These are phyloP conservation scores for Bombus breviceps DNA, from an alignment of 1,140 invertebrate species.

Conservation along the genomic window DNA sequence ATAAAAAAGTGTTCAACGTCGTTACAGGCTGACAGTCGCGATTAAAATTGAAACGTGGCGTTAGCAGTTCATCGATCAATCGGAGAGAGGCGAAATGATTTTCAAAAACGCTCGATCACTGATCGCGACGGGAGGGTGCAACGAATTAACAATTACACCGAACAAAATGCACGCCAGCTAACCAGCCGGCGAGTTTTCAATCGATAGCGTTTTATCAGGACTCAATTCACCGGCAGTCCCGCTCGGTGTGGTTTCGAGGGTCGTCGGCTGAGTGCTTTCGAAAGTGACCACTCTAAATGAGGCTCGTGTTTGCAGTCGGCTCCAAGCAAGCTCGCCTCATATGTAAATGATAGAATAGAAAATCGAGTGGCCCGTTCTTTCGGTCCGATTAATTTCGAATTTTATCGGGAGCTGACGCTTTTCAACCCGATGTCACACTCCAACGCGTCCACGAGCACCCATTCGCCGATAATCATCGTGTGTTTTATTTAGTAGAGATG, in stretches of 20 bases:
- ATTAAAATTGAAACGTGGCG: constrained; percentile 13
- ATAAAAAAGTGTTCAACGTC: neutral
- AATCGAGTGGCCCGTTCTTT: constrained; percentile 63
- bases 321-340: constrained; percentile 67
- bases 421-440: constrained; percentile 22
- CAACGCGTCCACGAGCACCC: neutral
- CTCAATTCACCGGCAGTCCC: constrained; percentile 38
- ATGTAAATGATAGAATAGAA: constrained; percentile 73
- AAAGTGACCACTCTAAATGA: constrained; percentile 72
- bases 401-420: constrained; percentile 53
- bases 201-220: constrained; percentile 61
- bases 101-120: constrained; percentile 15
- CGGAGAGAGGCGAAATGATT: constrained; percentile 12
- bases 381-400: constrained; percentile 54
- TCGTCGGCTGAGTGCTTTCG: constrained; percentile 66
- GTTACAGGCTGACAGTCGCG: constrained; percentile 29
- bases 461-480: constrained; percentile 19
- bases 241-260: constrained; percentile 61
- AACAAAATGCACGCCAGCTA: constrained; percentile 7
- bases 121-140: neutral
- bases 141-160: constrained; percentile 36
- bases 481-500: neutral
- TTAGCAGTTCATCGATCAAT: constrained; percentile 20
- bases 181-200: constrained; percentile 42
- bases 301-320: constrained; percentile 69